Percentiles rank a stretch among this genome's conserved stretches.
Evolutionary conservation across 2,888 invertebrate genomes (phyloP).

Genomic region (Andrena hattorfiana): DNA sequence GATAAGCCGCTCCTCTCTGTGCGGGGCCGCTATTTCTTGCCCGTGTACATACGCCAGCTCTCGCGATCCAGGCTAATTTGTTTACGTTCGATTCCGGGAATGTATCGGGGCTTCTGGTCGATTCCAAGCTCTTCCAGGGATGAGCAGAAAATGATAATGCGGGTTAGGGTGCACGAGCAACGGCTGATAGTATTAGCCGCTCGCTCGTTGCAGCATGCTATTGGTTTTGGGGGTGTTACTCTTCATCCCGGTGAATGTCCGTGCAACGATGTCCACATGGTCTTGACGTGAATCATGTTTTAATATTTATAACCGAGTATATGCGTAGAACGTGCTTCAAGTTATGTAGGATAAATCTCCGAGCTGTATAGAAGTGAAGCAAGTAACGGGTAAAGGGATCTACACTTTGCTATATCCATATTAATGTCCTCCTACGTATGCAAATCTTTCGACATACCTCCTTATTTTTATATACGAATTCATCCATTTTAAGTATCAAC

Average conservation of each 20-base stretch:
- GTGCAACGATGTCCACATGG: not conserved
- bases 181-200: not conserved
- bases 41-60: constrained; percentile 30
- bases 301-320: constrained; percentile 25
- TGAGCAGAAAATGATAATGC: not conserved
- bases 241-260: not conserved
- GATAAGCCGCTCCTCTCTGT: constrained; percentile 52
- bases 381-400: not conserved
- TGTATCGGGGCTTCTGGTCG: constrained; percentile 1
- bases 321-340: constrained; percentile 5
- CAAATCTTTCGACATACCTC: constrained; percentile 1
- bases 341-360: not conserved
- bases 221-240: constrained; percentile 8
- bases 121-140: not conserved
- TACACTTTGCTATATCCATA: not conserved
- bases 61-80: constrained; percentile 28
- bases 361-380: not conserved
- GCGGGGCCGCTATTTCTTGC: constrained; percentile 50
- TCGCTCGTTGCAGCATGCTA: not conserved
- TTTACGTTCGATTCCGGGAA: constrained; percentile 31
- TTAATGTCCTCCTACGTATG: not conserved
- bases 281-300: constrained; percentile 6
- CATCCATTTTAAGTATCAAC: not conserved
- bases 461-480: not conserved
- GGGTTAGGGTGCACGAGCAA: not conserved